phyloP scores from a whole-genome alignment of 2,113 vertebrate species.

The Hippoglossus stenolepis region DNA sequence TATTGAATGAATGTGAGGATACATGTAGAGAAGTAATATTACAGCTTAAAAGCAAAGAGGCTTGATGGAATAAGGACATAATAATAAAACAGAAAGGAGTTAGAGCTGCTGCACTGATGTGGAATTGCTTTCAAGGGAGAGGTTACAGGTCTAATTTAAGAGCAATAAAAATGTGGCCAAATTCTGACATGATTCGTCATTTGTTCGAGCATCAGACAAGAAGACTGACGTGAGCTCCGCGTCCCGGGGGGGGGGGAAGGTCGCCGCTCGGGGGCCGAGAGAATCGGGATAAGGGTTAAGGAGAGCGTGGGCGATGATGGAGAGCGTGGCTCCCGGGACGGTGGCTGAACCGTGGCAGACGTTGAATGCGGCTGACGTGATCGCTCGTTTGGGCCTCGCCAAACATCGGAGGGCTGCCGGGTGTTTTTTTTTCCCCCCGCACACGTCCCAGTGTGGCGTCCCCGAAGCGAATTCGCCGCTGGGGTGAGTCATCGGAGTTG shows the following conservation, averaged over 20 bases:
- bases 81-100: background rate
- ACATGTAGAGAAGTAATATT: background rate
- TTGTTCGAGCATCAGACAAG: slow-evolving; percentile 55
- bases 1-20: background rate
- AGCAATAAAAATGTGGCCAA: slow-evolving; percentile 26
- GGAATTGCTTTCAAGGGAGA: slow-evolving; percentile 51
- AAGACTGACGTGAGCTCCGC: slow-evolving; percentile 45
- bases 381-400: slow-evolving; percentile 18
- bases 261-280: slow-evolving; percentile 52
- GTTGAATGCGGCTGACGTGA: slow-evolving; percentile 19
- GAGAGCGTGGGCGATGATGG: slow-evolving; percentile 47
- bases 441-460: slow-evolving; percentile 60
- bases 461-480: slow-evolving; percentile 59
- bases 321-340: slow-evolving; percentile 27
- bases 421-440: no score
- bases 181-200: slow-evolving; percentile 55
- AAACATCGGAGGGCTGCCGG: no score
- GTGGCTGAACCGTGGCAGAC: slow-evolving; percentile 15
- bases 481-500: slow-evolving; percentile 57
- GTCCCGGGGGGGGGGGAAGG: slow-evolving; percentile 55
- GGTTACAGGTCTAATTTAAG: slow-evolving; percentile 30
- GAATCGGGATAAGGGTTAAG: slow-evolving; percentile 56
- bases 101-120: slow-evolving; percentile 20
- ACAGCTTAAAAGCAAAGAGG: no score
- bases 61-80: background rate